Base-by-base conservation (phyloP, 2,888 invertebrate genomes). In the Phengaris arion region DNA sequence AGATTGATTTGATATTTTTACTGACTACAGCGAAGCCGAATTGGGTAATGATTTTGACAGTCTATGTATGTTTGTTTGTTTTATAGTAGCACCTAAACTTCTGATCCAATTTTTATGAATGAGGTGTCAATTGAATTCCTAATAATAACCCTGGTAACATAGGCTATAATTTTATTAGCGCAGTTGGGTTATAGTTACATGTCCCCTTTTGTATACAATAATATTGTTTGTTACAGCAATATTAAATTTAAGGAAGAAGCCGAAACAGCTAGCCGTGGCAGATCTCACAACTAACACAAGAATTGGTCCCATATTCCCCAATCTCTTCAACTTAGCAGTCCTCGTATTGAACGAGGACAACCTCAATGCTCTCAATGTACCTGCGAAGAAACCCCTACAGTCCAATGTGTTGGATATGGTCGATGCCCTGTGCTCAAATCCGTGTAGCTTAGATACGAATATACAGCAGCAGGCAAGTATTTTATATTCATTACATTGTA, bases 251-350 rank as follows among this genome's bases (percentile, higher is more conserved):
- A 93, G 94, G 79, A 89, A 87, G 79, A 93, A 94, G 76, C 88
- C 94, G 3, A 91, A 94, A 82, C 89, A 91, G 77, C 82, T 94
- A 74, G 95, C 95, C 0, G 91, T 95, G n/a, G 88, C 89, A 78
- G 94, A 95, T 83, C 85, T 95, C 68, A 91, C 91, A 79, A 91
- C 92, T n/a, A 95, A 95, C 83, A 91, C 94, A 0, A 85, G 93
- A 45, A 94, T 95, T 46, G 95, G 95, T 0, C 94, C 95, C 0
- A 94, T 95, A 79, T 94, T 94, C 75, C 94, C 95, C 13, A 95
- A 95, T 85, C 91, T 95, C 73, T 95, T 95, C 83, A 94, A 94
- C 82, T 85, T 95, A 80, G 94, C 94, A 0, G 95, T 95, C 45
- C 82, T 95, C 64, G 92, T 95, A 2, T 83, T 95, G 0, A 95